These are phyloP conservation scores for Drosophila guanche DNA, from an alignment of 1,140 invertebrate genomes.

Conservation along the genomic window DNA sequence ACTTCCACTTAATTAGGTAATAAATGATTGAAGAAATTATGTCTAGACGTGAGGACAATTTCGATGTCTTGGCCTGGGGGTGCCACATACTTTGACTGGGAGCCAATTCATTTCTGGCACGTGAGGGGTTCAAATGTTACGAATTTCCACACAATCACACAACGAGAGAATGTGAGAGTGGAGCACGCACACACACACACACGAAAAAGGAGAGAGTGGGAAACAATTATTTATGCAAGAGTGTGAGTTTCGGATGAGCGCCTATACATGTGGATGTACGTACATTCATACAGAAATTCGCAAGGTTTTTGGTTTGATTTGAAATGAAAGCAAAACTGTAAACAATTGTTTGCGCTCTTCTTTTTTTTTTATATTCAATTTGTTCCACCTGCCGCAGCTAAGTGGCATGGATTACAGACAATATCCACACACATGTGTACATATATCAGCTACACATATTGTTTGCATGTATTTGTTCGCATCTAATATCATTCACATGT, in stretches of 20 bases:
- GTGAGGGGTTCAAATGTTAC: slow-evolving; percentile 72
- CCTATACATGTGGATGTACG: slow-evolving; percentile 38
- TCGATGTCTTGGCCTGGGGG: slow-evolving; percentile 51
- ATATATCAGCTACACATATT: slow-evolving; percentile 22
- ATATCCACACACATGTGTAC: slow-evolving; percentile 12
- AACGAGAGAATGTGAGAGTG: not conserved
- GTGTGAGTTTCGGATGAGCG: not conserved
- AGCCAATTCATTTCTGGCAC: slow-evolving; percentile 75
- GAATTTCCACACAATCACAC: slow-evolving; percentile 59
- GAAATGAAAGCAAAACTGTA: slow-evolving; percentile 64
- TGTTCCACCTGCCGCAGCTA: slow-evolving; percentile 38
- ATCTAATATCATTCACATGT: slow-evolving; percentile 19
- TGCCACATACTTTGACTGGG: slow-evolving; percentile 30
- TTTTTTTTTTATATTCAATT: slow-evolving; percentile 45
- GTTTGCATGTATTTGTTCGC: slow-evolving; percentile 27
- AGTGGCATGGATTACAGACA: slow-evolving; percentile 38
- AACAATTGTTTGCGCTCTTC: slow-evolving; percentile 56
- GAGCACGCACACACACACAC: slow-evolving; percentile 10
- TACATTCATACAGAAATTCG: too few relatives aligned
- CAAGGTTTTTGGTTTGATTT: slow-evolving; percentile 64
- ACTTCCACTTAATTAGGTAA: slow-evolving; percentile 84
- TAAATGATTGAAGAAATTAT: slow-evolving; percentile 84
- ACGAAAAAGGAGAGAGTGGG: not conserved
- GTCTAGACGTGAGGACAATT: slow-evolving; percentile 83
- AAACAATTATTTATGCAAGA: slow-evolving; percentile 1